These are phyloP conservation scores for Julus scandinavius DNA, from an alignment of 2,888 invertebrate genomes.

Conservation along the genomic window DNA sequence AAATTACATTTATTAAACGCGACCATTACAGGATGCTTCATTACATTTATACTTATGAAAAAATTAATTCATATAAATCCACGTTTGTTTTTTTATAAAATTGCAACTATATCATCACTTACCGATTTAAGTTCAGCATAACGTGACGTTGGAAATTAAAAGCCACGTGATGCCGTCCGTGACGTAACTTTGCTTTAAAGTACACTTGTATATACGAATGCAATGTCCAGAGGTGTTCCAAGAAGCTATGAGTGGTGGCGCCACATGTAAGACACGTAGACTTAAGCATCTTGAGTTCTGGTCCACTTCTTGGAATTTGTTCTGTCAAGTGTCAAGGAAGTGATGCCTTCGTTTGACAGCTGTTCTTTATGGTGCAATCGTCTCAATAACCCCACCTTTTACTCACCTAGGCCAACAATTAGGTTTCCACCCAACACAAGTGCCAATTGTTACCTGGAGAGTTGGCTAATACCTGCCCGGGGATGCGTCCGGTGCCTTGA, in stretches of 20 bases:
- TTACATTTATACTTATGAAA: no score
- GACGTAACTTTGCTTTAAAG: no score
- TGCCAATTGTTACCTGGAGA: background rate
- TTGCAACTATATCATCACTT: no score
- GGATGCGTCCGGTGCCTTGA: background rate
- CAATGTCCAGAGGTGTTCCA: no score
- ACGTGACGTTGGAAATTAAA: no score
- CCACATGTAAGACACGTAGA: background rate
- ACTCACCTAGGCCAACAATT: background rate
- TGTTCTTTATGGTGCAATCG: background rate
- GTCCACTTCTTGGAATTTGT: conserved; percentile 2
- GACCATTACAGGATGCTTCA: no score
- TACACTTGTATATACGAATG: no score
- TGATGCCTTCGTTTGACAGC: background rate
- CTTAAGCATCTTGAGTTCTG: background rate
- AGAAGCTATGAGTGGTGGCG: background rate
- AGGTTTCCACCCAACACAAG: background rate
- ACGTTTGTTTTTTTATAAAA: no score
- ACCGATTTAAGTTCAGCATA: no score
- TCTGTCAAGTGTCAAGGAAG: background rate
- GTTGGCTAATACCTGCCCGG: background rate
- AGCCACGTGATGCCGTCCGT: no score
- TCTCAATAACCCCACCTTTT: background rate
- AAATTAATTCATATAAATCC: no score
- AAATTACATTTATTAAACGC: background rate